These are phyloP conservation scores for Sciurus niger DNA, from an alignment of 2,113 vertebrate genomes.

Conservation along the genomic window DNA sequence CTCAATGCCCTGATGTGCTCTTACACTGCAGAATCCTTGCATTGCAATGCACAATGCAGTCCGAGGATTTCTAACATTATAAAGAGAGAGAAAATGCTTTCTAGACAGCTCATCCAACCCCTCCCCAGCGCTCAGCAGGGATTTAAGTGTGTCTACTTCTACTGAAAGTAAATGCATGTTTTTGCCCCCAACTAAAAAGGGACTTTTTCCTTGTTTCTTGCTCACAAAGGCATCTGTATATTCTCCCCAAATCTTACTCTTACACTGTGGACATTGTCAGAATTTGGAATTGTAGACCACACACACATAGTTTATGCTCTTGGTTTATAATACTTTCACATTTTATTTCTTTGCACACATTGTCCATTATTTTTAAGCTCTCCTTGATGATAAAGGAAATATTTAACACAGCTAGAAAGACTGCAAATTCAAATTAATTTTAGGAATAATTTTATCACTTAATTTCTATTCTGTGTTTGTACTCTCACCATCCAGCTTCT, in stretches of 20 bases:
- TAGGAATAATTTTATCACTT: conserved; percentile 46
- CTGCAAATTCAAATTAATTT: conserved; percentile 56
- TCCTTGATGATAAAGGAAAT: conserved; percentile 72
- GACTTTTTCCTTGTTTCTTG: conserved; percentile 74
- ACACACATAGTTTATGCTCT: conserved; percentile 72
- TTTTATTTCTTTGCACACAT: conserved; percentile 66
- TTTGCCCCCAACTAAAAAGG: conserved; percentile 84
- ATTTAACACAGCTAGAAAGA: conserved; percentile 49
- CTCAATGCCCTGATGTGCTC: conserved; percentile 85
- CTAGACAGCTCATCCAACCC: conserved; percentile 84
- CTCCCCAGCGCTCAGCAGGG: conserved; percentile 85
- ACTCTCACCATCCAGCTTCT: neutral
- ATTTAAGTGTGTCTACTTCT: conserved; percentile 85
- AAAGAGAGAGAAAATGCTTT: conserved; percentile 86
- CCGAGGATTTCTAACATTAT: conserved; percentile 84
- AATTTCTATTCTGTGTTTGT: conserved; percentile 63
- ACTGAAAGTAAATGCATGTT: conserved; percentile 86
- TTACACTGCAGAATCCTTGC: conserved; percentile 83
- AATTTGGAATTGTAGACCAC: conserved; percentile 76
- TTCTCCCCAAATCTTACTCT: conserved; percentile 70
- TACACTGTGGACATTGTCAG: conserved; percentile 66
- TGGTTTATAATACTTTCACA: conserved; percentile 63
- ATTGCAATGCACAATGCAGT: conserved; percentile 84
- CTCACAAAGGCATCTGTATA: conserved; percentile 84
- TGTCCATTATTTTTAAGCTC: conserved; percentile 71